phyloP scores from a whole-genome alignment of 2,797 vertebrate species.

The Hylomyscus alleni region DNA sequence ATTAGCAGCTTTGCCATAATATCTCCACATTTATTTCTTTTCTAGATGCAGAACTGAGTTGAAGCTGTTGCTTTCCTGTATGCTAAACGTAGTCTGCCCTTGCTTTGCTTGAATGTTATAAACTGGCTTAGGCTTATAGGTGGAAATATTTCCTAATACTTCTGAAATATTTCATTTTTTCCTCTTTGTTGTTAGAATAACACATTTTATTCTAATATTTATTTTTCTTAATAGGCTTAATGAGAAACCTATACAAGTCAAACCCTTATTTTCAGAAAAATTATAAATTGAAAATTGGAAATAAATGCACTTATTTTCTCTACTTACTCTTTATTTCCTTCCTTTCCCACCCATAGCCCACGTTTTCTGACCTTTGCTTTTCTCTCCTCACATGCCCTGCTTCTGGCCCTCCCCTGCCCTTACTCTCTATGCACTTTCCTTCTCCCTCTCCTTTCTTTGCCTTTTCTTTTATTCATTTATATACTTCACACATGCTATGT shows the following conservation, averaged over 20 bases:
- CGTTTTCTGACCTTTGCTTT: neutral
- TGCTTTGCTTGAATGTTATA: neutral
- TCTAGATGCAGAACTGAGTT: neutral
- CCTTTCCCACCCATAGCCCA: neutral
- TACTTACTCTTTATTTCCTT: neutral
- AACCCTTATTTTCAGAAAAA: neutral
- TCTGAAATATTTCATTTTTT: neutral
- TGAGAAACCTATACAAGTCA: conserved; percentile 8
- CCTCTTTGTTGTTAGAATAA: neutral
- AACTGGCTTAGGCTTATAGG: neutral
- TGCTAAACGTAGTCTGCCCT: neutral
- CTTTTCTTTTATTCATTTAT: conserved; percentile 37
- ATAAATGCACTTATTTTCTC: neutral
- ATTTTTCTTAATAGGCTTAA: neutral
- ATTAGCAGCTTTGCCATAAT: neutral
- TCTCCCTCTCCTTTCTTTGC: neutral
- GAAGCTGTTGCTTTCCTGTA: neutral
- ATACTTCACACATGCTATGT: neutral
- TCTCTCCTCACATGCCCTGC: rapidly evolving
- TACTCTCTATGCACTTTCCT: neutral
- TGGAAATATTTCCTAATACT: neutral
- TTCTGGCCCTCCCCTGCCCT: too few species aligned
- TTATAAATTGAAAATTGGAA: neutral
- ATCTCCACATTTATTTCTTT: neutral
- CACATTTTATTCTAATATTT: neutral